These are phyloP conservation scores for Aleiodes testaceus DNA, from an alignment of 2,888 invertebrate species.

Conservation along the genomic window DNA sequence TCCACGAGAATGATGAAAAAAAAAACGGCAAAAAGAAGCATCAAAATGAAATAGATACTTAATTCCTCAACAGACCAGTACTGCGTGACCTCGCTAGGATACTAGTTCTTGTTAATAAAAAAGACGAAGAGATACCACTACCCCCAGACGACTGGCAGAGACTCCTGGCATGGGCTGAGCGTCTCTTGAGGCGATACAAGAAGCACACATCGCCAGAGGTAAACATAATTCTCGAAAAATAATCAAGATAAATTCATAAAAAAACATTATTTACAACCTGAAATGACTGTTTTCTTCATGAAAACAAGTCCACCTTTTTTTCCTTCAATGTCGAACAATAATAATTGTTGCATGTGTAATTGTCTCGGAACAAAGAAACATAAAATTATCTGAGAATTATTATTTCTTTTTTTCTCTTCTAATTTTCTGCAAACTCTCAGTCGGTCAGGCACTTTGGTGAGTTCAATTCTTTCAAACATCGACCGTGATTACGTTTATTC, in stretches of 20 bases:
- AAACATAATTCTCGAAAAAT: conserved; percentile 46
- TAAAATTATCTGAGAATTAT: conserved; percentile 23
- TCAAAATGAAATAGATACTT: conserved; percentile 24
- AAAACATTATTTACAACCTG: no score
- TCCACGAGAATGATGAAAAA: conserved; percentile 45
- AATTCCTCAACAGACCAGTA: conserved; percentile 76
- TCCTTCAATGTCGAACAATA: not conserved
- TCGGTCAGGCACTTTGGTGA: conserved; percentile 68
- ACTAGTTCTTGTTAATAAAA: conserved; percentile 84
- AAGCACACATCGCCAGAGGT: conserved; percentile 69
- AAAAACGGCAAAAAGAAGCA: not conserved
- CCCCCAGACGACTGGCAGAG: conserved; percentile 90
- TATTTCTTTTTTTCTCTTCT: conserved; percentile 39
- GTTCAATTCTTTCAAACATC: conserved; percentile 49
- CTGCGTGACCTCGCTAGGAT: conserved; percentile 87
- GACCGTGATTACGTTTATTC: conserved; percentile 32
- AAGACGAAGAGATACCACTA: conserved; percentile 81
- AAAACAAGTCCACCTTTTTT: conserved; percentile 1
- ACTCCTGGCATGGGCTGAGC: conserved; percentile 87
- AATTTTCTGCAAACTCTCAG: conserved; percentile 63
- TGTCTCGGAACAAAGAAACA: conserved; percentile 10
- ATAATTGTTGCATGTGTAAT: conserved; percentile 14
- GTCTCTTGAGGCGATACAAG: conserved; percentile 75
- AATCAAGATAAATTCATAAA: no score
- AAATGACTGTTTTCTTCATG: not conserved